Evolutionary conservation across 2,888 invertebrate species (phyloP), one percentile per base, ranked within the genome.

Genomic region (Dicycla oo): DNA sequence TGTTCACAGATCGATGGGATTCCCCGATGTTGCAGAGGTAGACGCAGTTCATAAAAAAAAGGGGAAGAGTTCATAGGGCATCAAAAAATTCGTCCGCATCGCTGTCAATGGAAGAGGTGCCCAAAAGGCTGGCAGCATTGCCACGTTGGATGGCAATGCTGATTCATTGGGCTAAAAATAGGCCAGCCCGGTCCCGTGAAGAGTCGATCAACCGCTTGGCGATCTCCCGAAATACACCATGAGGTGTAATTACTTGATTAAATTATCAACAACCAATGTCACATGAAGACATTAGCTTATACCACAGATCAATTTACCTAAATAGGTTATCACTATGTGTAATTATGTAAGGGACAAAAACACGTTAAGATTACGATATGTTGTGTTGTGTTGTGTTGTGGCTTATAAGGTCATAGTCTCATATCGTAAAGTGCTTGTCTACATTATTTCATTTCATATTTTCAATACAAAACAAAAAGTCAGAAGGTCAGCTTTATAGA

Each of bases 391-490:
- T 56, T 18, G 53, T 62, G 51, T 58, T 43, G 64, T 64, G 61
- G 11, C 68, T 56, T 53, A 18, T 68, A 73, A 69, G 66, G 73
- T 63, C 63, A 67, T 20, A 38, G 34, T 38, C 56, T 82, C 65
- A 69, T 82, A 69, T 73, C 65, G 68, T 77, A 81, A 80, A 81
- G 80, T 81, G 80, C 73, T 80, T 80, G 82, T 82, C 82, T 77
- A 65, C 68, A 69, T 72, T 65, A 80, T 72, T 77, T 70, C 68
- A 69, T 65, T 69, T 65, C 53, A 58, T 62, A 13, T 54, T 60
- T 65, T 47, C 40, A 23, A n/a, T 18, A 54, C 4, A 20, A 54
- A 43, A 6, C 13, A 5, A 3, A 3, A 49, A 53, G 18, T 1
- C 61, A 69, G 76, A 81, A 78, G 69, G 0, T 20, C 2, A 26